These are phyloP conservation scores for Tipula unca DNA, from an alignment of 2,888 invertebrate species.

Conservation along the genomic window DNA sequence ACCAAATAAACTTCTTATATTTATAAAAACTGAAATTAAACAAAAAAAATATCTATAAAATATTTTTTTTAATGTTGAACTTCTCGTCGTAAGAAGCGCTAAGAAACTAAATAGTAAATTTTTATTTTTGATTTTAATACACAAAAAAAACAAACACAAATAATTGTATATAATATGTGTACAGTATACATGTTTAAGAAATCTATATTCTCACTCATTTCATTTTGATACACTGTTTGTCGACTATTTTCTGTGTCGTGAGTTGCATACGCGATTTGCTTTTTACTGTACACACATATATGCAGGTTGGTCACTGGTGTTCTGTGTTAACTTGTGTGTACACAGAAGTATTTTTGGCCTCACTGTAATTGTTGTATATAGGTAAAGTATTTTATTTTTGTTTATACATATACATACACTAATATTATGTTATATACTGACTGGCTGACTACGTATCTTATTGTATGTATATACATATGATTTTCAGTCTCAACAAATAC, in stretches of 20 bases:
- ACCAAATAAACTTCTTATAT: not conserved
- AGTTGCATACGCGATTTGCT: not conserved
- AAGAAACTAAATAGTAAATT: constrained; percentile 14
- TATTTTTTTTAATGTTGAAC: not conserved
- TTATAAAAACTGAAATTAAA: not conserved
- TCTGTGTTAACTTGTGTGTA: not conserved
- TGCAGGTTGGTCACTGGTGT: not conserved
- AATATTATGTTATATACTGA: not conserved
- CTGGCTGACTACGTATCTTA: not conserved
- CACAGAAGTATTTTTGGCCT: not conserved
- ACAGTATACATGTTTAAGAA: not conserved
- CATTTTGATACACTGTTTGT: not conserved
- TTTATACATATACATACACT: not conserved
- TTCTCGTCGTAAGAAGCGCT: not conserved
- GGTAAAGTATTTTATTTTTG: not conserved
- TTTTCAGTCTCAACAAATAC: not conserved
- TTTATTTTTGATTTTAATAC: constrained; percentile 8
- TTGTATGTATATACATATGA: not conserved
- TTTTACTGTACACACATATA: not conserved
- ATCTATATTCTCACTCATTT: not conserved
- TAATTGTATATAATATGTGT: not conserved
- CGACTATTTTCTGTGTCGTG: not conserved
- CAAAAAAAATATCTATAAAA: not conserved
- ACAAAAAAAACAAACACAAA: not conserved
- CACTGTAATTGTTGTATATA: not conserved